Evolutionary conservation across 2,888 invertebrate species (phyloP), one percentile per base, ranked within the genome.

Genomic region (Metalampra italica): DNA sequence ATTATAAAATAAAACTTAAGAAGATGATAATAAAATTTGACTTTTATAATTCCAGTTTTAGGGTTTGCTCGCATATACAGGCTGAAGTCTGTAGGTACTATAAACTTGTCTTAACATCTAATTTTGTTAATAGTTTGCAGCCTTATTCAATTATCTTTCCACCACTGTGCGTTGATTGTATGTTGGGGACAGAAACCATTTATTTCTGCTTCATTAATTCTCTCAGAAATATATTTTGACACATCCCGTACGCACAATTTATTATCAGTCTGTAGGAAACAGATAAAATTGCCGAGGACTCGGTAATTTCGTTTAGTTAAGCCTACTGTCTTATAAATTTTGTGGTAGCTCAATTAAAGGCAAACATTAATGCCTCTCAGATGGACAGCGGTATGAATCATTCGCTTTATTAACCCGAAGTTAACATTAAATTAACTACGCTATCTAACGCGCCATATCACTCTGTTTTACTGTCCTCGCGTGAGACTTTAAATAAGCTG

Each of bases 341-440:
- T 55, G 55, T 60, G 54, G 54, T 61, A 66, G 64, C 62, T 71
- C 56, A 71, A 71, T 73, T 69, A 66, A 65, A 60, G 46, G 12
- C 43, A 49, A 52, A 56, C 51, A 49, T 60, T 58, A 57, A 53
- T 45, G 50, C 47, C 43, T n/a, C 53, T 30, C 49, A 43, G 13
- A 29, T 12, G 30, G 15, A 30, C 44, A n/a, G 34, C 50, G 34
- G 52, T 15, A 62, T 73, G 67, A 75, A 73, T 75, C 73, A 72
- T 52, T 50, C 51, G 50, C 60, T 72, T 71, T 71, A 75, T 71
- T 70, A 62, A 64, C 65, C 57, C 42, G 47, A 46, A 57, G 53
- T 62, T 69, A 65, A 68, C 9, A 30, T 30, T 12, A 43, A 45
- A n/a, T 37, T 38, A 45, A 45, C 61, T 55, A 52, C 50, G 50